Evolutionary conservation across 2,113 vertebrate species (phyloP), one percentile per base, ranked within the genome.

Genomic region (Eulemur macaco): DNA sequence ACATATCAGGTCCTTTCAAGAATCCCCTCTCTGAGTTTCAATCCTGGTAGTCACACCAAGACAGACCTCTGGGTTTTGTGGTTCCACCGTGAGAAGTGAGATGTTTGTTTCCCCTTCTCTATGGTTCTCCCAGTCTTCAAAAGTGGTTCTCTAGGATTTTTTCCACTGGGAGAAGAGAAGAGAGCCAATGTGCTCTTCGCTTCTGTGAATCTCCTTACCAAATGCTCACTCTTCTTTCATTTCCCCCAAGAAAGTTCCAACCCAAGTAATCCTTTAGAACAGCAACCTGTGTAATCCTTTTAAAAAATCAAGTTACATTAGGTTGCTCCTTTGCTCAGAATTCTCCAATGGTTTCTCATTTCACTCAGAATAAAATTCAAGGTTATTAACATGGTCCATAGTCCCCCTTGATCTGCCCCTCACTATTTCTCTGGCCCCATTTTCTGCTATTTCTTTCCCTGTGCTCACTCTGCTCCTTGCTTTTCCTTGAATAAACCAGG

Each of bases 291-390:
- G 7, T 58, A 86, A 66, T 63, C 4, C 20, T 93, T 92, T 89
- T 56, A 83, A 80, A 89, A 96, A 80, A 8, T 82, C 31, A 77
- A 71, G 8, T 78, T 91, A 89, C 39, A 27, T 95, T 78, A 50
- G 42, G 4, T 84, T 23, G 56, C 11, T 86, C 21, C 2, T 42
- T 82, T 95, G 18, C 54, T 87, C 60, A 78, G 45, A 80, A 80
- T 81, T 88, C 52, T 54, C 42, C 31, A 66, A 1, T 90, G 42
- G 12, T 50, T 87, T 91, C 21, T 89, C 34, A 58, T 88, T 50
- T 96, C 45, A 69, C 47, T 76, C n/a, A 58, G 37, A 76, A 87
- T 50, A 21, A 74, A 68, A 68, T 73, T 47, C 31, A 77, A 71
- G 87, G 29, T 77, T 95, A 63, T 86, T 86, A 56, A 60, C 71